phyloP scores from a whole-genome alignment of 2,888 invertebrate genomes.

The Bursaphelenchus okinawaensis region DNA sequence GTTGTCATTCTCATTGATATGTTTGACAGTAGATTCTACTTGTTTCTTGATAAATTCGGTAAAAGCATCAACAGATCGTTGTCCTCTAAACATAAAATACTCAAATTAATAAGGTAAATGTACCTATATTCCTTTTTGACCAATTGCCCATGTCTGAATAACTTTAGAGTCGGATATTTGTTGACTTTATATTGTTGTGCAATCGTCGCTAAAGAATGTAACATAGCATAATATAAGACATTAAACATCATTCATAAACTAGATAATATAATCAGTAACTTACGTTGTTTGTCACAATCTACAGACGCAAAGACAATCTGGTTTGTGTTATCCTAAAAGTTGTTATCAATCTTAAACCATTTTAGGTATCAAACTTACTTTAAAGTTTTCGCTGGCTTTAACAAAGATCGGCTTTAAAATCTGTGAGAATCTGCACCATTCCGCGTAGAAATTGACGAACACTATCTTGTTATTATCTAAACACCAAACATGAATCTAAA shows the following conservation, averaged over 20 bases:
- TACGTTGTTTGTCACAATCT: constrained; percentile 87
- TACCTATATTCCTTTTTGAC: constrained; percentile 61
- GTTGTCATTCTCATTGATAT: constrained; percentile 21
- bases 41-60: constrained; percentile 81
- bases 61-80: constrained; percentile 82
- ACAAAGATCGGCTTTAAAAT: constrained; percentile 91
- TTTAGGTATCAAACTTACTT: not conserved
- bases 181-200: constrained; percentile 87
- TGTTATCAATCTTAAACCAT: not conserved
- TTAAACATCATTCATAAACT: constrained; percentile 5
- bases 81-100: constrained; percentile 63
- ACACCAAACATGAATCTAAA: constrained; percentile 10
- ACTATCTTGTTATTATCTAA: constrained; percentile 76
- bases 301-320: constrained; percentile 89
- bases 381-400: constrained; percentile 82
- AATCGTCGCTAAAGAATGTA: constrained; percentile 64
- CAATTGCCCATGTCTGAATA: constrained; percentile 66
- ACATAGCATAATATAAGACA: too few species aligned
- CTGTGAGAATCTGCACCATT: constrained; percentile 98
- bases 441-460: constrained; percentile 97
- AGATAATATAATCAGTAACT: constrained; percentile 44
- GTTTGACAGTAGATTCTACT: constrained; percentile 59
- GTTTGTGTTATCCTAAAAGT: constrained; percentile 61
- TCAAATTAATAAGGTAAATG: constrained; percentile 9
- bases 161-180: constrained; percentile 95